These are phyloP conservation scores for Dallia pectoralis DNA, from an alignment of 2,797 vertebrate species.

Conservation along the genomic window DNA sequence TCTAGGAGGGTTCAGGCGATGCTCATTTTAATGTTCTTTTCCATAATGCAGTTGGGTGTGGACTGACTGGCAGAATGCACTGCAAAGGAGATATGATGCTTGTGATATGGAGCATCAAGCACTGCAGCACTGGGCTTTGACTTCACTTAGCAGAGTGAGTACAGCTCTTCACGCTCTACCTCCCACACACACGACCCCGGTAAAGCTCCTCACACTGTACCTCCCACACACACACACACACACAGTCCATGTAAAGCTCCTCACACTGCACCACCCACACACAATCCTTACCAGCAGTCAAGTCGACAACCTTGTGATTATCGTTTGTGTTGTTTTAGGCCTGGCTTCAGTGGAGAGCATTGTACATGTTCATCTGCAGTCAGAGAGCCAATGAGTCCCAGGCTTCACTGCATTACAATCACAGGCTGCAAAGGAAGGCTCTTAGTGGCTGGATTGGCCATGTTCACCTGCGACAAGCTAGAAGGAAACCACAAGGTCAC, in stretches of 20 bases:
- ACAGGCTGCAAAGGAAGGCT: not conserved
- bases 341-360: constrained; percentile 80
- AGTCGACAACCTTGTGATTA: not conserved
- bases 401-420: constrained; percentile 50
- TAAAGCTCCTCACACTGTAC: too few species aligned
- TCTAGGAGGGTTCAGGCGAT: not conserved
- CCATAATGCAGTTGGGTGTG: constrained; percentile 56
- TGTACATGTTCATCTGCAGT: constrained; percentile 48
- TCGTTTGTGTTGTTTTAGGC: constrained; percentile 64
- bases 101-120: constrained; percentile 54
- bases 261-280: too few species aligned
- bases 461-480: constrained; percentile 12
- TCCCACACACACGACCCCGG: constrained; percentile 2
- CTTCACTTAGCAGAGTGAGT: constrained; percentile 76
- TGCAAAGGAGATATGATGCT: constrained; percentile 46
- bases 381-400: constrained; percentile 65
- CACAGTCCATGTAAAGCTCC: too few species aligned
- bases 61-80: constrained; percentile 60
- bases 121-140: constrained; percentile 64
- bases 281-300: too few species aligned
- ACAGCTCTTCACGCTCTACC: not conserved
- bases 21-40: not conserved
- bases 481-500: constrained; percentile 4
- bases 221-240: too few species aligned
- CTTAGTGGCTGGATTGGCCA: constrained; percentile 2